A percentile compares a stretch with the other conserved stretches of the same genome.
These are phyloP conservation scores for Chironomus tentans DNA, from an alignment of 2,888 invertebrate genomes.

Conservation along the genomic window DNA sequence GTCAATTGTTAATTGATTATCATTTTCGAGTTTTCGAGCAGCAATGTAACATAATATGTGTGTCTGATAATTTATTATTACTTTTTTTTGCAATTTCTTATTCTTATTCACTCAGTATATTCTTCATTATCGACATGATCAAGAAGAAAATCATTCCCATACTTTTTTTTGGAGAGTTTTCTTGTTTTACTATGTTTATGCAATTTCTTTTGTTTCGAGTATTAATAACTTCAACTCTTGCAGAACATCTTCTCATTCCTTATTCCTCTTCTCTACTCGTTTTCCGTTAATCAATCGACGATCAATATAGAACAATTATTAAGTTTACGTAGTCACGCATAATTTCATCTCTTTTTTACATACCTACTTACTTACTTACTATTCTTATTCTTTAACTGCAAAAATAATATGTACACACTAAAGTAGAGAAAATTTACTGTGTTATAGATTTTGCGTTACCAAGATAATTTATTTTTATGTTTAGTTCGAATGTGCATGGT, in stretches of 20 bases:
- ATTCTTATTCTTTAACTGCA: background rate
- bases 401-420: background rate
- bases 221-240: background rate
- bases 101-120: background rate
- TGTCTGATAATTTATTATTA: background rate
- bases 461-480: conserved; percentile 11
- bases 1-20: conserved; percentile 19
- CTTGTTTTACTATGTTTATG: too few species aligned
- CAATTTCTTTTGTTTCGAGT: too few species aligned
- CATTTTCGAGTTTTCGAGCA: background rate
- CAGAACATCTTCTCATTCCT: background rate
- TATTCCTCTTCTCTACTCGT: background rate
- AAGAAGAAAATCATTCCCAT: too few species aligned
- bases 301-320: background rate
- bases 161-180: too few species aligned
- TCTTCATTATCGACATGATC: background rate
- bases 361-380: background rate
- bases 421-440: background rate
- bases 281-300: background rate
- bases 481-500: conserved; percentile 5
- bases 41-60: background rate
- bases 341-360: background rate
- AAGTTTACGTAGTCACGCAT: background rate
- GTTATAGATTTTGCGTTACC: background rate
- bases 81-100: background rate